Conservation (phyloP, 2,888 invertebrate species). For the Noctua pronuba region DNA sequence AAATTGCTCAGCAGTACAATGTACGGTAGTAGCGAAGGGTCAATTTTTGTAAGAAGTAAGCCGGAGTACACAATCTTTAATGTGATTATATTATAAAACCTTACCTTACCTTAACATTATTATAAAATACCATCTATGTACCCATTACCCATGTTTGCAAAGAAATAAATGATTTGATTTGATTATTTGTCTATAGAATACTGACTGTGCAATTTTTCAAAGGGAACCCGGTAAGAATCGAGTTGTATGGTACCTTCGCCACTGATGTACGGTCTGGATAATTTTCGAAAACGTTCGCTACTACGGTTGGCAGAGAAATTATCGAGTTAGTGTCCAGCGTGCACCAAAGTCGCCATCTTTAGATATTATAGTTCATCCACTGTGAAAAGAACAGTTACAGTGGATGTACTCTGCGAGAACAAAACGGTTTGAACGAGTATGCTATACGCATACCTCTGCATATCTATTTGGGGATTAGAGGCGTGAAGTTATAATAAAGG, state of each 20-base stretch:
- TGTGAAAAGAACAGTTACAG: not conserved
- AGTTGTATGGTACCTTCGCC: no score
- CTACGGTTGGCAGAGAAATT: not conserved
- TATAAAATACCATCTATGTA: no score
- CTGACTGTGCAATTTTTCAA: no score
- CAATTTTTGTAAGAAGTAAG: no score
- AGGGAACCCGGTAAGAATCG: no score
- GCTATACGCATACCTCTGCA: not conserved
- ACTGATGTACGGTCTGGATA: not conserved
- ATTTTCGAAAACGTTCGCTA: not conserved
- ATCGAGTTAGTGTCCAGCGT: not conserved
- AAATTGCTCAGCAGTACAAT: not conserved
- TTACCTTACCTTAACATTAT: no score
- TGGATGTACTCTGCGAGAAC: not conserved
- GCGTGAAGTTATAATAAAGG: not conserved
- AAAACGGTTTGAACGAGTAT: not conserved
- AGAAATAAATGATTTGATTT: no score
- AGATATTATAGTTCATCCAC: not conserved
- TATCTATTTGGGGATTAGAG: not conserved
- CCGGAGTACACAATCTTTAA: no score
- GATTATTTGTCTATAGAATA: no score
- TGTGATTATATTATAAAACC: no score
- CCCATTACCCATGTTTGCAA: no score
- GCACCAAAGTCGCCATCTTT: not conserved
- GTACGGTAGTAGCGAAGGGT: no score